Percentiles rank a stretch among this genome's conserved stretches.
Conservation (phyloP, 2,888 invertebrate species). For the Rugalucina vietnamica region DNA sequence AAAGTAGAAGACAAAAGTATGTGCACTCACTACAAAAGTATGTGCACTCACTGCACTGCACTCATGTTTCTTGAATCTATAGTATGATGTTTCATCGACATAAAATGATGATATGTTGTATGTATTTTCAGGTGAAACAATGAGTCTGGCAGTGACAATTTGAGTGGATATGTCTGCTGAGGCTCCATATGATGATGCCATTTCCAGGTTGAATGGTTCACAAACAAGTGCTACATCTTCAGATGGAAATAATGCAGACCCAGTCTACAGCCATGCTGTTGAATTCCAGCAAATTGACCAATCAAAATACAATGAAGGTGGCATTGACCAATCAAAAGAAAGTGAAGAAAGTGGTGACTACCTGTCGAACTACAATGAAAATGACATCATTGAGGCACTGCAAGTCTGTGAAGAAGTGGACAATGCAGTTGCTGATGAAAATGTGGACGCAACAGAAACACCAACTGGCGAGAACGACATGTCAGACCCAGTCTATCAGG, state of each 20-base stretch:
- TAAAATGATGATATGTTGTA: no score
- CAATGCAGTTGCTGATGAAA: background rate
- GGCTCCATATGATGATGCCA: background rate
- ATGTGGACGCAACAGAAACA: background rate
- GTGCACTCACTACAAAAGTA: no score
- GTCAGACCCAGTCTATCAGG: background rate
- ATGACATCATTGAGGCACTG: background rate
- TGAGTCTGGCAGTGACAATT: no score
- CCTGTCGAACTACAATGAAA: background rate
- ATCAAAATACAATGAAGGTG: background rate
- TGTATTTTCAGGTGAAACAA: no score
- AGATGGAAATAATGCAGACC: background rate
- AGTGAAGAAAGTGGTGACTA: background rate
- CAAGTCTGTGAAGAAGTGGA: background rate
- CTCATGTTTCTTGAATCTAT: no score
- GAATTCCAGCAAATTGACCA: background rate
- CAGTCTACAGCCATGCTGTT: background rate
- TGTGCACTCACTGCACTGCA: no score
- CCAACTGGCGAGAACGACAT: background rate
- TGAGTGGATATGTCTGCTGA: slow-evolving; percentile 5
- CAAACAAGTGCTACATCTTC: background rate
- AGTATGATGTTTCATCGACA: no score
- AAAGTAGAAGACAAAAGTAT: no score
- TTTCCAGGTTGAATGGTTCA: background rate
- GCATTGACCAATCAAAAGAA: background rate